These are phyloP conservation scores for Eupithecia pulchellata DNA, from an alignment of 2,888 invertebrate species.

Conservation along the genomic window DNA sequence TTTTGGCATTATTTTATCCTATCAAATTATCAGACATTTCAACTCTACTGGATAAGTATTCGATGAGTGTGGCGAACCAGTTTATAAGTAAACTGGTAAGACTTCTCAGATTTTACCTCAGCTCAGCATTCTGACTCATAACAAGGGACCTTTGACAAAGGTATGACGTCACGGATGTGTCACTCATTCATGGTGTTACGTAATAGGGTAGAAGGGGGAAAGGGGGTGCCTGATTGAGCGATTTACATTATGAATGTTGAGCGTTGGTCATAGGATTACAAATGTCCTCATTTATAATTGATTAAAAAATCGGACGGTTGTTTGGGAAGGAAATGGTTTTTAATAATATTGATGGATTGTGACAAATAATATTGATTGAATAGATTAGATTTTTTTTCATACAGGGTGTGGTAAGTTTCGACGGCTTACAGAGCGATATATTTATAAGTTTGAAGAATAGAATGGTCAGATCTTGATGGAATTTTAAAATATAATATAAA, in stretches of 20 bases:
- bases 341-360: not conserved
- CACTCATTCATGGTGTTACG: slow-evolving; percentile 17
- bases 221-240: slow-evolving; percentile 15
- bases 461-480: no score
- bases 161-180: slow-evolving; percentile 24
- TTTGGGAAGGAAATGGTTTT: not conserved
- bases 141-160: slow-evolving; percentile 23
- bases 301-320: not conserved
- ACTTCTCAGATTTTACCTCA: not conserved
- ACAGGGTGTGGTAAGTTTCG: no score
- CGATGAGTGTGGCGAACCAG: no score
- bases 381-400: no score
- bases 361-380: not conserved
- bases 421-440: no score
- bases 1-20: no score
- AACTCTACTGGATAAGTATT: no score
- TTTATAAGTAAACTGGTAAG: no score
- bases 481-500: no score
- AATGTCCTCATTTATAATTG: not conserved
- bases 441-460: no score
- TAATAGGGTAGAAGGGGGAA: slow-evolving; percentile 27
- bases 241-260: slow-evolving; percentile 20
- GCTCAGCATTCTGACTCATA: not conserved
- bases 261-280: not conserved
- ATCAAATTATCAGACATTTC: no score